phyloP scores from a whole-genome alignment of 2,888 invertebrate genomes.

The Nezara viridula region DNA sequence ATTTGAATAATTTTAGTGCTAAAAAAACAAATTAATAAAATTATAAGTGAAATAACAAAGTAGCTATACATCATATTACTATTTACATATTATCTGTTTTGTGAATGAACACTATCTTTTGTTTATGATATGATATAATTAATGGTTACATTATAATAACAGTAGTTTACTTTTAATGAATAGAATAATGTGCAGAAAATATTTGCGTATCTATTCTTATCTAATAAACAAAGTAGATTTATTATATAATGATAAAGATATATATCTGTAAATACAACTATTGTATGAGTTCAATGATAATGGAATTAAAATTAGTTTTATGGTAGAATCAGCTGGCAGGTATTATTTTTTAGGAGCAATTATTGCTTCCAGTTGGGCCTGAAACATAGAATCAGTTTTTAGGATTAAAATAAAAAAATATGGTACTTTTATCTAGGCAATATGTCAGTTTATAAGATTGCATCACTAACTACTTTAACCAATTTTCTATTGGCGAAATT shows the following conservation, averaged over 20 bases:
- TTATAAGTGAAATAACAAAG: neutral
- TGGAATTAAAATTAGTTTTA: neutral
- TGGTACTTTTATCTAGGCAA: neutral
- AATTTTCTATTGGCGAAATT: no score
- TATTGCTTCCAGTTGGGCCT: constrained; percentile 94
- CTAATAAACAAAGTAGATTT: no score
- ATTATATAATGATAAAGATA: neutral
- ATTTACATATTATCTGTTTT: neutral
- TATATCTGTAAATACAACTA: neutral
- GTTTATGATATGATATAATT: no score
- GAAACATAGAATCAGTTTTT: constrained; percentile 68
- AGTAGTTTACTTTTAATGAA: no score
- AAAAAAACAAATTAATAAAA: neutral
- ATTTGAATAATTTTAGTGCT: neutral
- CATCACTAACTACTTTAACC: no score
- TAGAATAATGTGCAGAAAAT: no score
- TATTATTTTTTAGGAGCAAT: constrained; percentile 87
- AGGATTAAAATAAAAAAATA: neutral
- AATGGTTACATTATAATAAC: no score
- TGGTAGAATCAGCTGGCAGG: neutral
- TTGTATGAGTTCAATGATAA: neutral
- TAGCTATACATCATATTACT: neutral
- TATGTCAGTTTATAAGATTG: no score
- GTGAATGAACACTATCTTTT: neutral
- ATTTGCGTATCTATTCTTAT: no score